Base-by-base conservation (phyloP, 2,113 vertebrate species). In the Corythornis madagascariensis region DNA sequence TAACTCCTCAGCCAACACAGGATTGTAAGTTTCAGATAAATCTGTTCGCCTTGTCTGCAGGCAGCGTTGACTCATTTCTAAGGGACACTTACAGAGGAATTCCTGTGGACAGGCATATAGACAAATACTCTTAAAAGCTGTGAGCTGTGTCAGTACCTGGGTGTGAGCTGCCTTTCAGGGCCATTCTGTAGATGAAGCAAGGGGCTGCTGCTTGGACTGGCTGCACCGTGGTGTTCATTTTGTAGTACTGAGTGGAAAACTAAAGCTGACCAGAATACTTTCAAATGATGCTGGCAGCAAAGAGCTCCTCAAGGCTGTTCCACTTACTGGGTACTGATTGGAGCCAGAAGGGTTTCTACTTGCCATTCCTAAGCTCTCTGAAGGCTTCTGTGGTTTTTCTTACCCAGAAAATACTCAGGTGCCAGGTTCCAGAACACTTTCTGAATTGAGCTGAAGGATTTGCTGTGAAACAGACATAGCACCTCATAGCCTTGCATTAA, bases 381-480 rank as follows among this genome's bases (percentile, higher is more conserved):
- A 77, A 92, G 53, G 43, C 17, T 90, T 77, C n/a, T 38, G 61
- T 74, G 43, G 56, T 93, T 93, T 88, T 86, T 73, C 64, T 88
- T 88, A 63, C 24, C n/a, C 60, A 50, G 69, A 86, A 79, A 73
- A 50, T 64, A 33, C 33, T 74, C 38, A n/a, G 31, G 47, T 92
- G 50, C 20, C 25, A 70, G 31, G n/a, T 80, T 83, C 43, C 47
- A 56, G 80, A 90, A 22, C 25, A 22, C 52, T 61, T 86, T 42
- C 42, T 83, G 8, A 11, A 5, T 21, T 29, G 43, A 80, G 78
- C 21, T 20, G 47, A 48, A 53, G 22, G n/a, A 47, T 77, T 71
- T 86, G 53, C 60, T 74, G 45, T 31, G 56, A 78, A 90, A 29
- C 65, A 88, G 61, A 71, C 8, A 4, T 5, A 89, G 50, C 57